phyloP scores from a whole-genome alignment of 1,140 invertebrate genomes.

The Diuraphis noxia region DNA sequence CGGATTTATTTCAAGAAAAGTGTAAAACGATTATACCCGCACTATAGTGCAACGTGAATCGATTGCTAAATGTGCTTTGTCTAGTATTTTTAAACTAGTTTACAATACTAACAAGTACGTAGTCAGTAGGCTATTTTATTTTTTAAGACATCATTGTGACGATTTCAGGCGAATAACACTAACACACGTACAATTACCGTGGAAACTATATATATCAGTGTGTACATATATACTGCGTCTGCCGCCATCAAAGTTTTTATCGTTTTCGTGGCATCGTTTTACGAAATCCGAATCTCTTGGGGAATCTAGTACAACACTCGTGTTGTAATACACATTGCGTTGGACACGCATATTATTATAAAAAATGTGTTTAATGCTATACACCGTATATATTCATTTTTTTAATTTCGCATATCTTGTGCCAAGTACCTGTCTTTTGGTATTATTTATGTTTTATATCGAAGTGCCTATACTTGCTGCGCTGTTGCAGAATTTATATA shows the following conservation, averaged over 20 bases:
- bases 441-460: constrained; percentile 2
- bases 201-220: no score
- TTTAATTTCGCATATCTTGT: background rate
- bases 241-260: background rate
- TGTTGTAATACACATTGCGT: background rate
- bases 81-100: no score
- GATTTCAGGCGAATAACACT: no score
- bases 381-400: background rate
- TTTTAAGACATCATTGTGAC: no score
- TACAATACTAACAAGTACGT: no score
- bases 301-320: background rate
- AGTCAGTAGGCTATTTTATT: no score
- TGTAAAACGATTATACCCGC: no score
- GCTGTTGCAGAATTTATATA: background rate
- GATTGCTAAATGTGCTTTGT: no score
- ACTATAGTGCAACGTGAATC: no score
- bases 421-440: background rate
- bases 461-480: background rate
- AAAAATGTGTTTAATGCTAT: background rate
- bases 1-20: no score
- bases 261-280: background rate
- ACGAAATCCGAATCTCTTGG: background rate
- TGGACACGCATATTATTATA: background rate
- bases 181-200: no score
- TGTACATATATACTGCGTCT: background rate